These are phyloP conservation scores for Alouatta palliata DNA, from an alignment of 2,113 vertebrate genomes.

Conservation along the genomic window DNA sequence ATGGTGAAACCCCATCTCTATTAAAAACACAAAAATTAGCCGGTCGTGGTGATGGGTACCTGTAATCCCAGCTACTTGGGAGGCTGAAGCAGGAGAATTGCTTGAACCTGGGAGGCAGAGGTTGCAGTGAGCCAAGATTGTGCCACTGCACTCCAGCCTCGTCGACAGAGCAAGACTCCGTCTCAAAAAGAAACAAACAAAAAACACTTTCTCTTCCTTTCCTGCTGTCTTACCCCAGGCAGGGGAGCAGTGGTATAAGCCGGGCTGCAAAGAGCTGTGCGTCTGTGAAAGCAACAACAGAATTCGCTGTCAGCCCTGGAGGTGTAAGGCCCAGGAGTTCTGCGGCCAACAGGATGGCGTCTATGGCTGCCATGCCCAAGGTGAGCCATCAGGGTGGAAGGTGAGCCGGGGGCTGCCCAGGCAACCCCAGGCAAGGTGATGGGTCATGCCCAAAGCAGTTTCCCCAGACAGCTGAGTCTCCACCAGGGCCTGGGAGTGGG, in stretches of 20 bases:
- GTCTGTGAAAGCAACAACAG: constrained; percentile 79
- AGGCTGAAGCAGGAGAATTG: too few species aligned
- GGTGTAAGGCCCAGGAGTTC: constrained; percentile 75
- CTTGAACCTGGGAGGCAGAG: too few species aligned
- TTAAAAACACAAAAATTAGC: too few species aligned
- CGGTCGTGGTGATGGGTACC: too few species aligned
- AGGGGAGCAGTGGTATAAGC: constrained; percentile 84
- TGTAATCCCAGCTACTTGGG: too few species aligned
- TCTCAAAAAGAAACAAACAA: too few species aligned
- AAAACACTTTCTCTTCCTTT: neutral
- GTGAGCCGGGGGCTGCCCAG: neutral
- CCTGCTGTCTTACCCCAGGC: constrained; percentile 60
- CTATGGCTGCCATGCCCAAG: constrained; percentile 82
- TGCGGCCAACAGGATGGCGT: constrained; percentile 81
- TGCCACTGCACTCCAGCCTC: too few species aligned
- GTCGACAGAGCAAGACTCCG: too few species aligned
- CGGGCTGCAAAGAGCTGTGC: constrained; percentile 84
- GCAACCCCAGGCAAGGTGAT: neutral
- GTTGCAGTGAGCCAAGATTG: too few species aligned
- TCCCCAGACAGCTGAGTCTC: neutral
- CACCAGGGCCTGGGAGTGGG: neutral
- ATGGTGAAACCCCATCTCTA: too few species aligned
- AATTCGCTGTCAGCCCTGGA: constrained; percentile 77
- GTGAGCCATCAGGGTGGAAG: constrained; percentile 77
- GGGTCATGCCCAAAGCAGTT: neutral